Evolutionary conservation across 1,140 invertebrate species (phyloP).

Genomic region (Cecropterus lyciades): DNA sequence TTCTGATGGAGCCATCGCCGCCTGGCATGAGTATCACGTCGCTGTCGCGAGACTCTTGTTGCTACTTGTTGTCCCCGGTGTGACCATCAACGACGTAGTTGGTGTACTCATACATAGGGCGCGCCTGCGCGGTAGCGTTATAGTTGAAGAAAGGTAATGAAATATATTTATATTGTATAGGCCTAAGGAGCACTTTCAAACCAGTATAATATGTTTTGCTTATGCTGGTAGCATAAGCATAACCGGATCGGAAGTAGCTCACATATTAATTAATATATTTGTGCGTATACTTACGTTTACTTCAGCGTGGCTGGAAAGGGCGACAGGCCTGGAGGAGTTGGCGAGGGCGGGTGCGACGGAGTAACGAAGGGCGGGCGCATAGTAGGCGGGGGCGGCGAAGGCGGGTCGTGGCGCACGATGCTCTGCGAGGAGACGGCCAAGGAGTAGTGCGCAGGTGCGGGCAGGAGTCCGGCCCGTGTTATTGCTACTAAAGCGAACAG

Average conservation of each 20-base stretch:
- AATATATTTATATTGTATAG: too few relatives aligned
- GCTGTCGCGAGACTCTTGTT: neutral
- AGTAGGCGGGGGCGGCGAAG: slow-evolving; percentile 55
- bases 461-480: slow-evolving; percentile 45
- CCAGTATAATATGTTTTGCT: too few relatives aligned
- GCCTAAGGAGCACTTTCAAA: too few relatives aligned
- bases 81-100: neutral
- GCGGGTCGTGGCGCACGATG: slow-evolving; percentile 59
- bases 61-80: neutral
- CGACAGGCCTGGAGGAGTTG: too few relatives aligned
- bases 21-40: neutral
- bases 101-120: neutral
- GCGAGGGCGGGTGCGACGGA: too few relatives aligned
- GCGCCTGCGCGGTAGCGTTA: neutral
- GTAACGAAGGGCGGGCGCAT: too few relatives aligned
- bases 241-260: too few relatives aligned
- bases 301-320: slow-evolving; percentile 25
- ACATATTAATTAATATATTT: too few relatives aligned
- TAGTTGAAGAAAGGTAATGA: too few relatives aligned
- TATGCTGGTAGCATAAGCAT: too few relatives aligned
- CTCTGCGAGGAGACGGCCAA: slow-evolving; percentile 65
- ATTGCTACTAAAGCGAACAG: slow-evolving; percentile 42
- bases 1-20: slow-evolving; percentile 14
- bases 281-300: slow-evolving; percentile 36
- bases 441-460: slow-evolving; percentile 53